Evolutionary conservation across 2,888 invertebrate genomes (phyloP).

Genomic region (Cephus pygmeus): DNA sequence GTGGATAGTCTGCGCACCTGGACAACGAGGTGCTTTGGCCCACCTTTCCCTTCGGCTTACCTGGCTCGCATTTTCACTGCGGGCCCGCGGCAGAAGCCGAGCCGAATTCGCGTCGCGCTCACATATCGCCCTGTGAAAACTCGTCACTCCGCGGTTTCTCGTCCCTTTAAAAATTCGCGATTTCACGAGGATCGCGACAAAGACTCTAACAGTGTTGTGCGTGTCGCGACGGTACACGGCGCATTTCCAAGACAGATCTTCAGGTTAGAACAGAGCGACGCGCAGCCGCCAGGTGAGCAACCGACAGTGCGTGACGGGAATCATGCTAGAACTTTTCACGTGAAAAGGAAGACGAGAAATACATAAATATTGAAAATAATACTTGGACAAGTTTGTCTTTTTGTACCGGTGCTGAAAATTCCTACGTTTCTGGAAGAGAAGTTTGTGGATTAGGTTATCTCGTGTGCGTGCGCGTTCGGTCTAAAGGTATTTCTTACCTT

Average conservation of each 20-base stretch:
- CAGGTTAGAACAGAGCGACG: conserved; percentile 30
- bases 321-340: not conserved
- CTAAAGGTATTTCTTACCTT: not conserved
- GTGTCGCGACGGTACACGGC: not conserved
- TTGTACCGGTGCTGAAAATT: not conserved
- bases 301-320: conserved; percentile 25
- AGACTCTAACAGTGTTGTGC: not conserved
- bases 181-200: not conserved
- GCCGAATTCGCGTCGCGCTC: conserved; percentile 22
- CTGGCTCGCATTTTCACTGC: conserved; percentile 39
- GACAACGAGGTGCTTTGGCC: conserved; percentile 35
- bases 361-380: not conserved
- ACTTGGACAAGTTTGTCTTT: not conserved
- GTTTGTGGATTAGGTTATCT: not conserved
- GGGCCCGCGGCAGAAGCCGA: conserved; percentile 24
- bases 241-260: not conserved
- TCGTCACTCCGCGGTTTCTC: not conserved
- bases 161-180: conserved; percentile 1
- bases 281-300: conserved; percentile 64
- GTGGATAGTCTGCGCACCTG: conserved; percentile 58
- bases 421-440: not conserved
- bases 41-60: conserved; percentile 57
- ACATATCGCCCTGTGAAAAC: conserved; percentile 2
- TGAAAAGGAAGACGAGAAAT: not conserved
- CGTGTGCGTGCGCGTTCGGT: not conserved